phyloP scores from a whole-genome alignment of 2,888 invertebrate species.

The Koerneria pararmatus region DNA sequence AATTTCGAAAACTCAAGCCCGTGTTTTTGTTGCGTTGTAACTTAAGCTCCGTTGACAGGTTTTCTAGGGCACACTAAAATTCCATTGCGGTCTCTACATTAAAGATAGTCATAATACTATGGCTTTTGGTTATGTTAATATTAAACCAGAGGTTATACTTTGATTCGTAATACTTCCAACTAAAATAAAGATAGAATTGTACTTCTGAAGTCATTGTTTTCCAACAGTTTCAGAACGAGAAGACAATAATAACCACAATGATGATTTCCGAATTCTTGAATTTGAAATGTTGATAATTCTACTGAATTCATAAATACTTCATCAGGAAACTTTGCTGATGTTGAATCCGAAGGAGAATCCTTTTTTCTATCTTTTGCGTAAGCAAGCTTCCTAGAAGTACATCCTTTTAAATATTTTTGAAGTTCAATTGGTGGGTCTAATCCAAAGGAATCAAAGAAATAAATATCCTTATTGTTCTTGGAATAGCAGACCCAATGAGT shows the following conservation, averaged over 20 bases:
- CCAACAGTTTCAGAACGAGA: slow-evolving; percentile 26
- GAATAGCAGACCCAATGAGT: too few relatives aligned
- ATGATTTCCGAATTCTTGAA: slow-evolving; percentile 6
- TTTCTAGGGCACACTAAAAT: too few relatives aligned
- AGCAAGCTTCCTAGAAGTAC: slow-evolving; percentile 21
- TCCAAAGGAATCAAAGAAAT: slow-evolving; percentile 15
- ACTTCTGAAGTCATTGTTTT: slow-evolving; percentile 25
- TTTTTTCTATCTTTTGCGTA: slow-evolving; percentile 19
- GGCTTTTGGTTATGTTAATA: slow-evolving; percentile 7
- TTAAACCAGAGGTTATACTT: slow-evolving; percentile 4
- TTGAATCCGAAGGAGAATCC: slow-evolving; percentile 2
- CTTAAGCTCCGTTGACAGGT: too few relatives aligned
- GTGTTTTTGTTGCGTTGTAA: too few relatives aligned
- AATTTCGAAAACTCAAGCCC: too few relatives aligned
- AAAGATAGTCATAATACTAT: slow-evolving; percentile 9
- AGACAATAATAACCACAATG: slow-evolving; percentile 16
- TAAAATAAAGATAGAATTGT: slow-evolving; percentile 21
- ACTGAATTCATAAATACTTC: slow-evolving; percentile 5
- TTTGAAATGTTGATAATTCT: slow-evolving; percentile 11
- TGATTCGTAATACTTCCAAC: not conserved
- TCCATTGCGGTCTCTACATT: too few relatives aligned
- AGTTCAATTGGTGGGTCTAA: slow-evolving; percentile 17
- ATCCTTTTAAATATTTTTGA: slow-evolving; percentile 18
- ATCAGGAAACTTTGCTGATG: not conserved
- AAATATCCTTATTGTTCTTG: too few relatives aligned